A percentile compares a stretch with the other conserved stretches of the same genome.
phyloP scores from a whole-genome alignment of 2,888 invertebrate genomes.

The Cabera pusaria region DNA sequence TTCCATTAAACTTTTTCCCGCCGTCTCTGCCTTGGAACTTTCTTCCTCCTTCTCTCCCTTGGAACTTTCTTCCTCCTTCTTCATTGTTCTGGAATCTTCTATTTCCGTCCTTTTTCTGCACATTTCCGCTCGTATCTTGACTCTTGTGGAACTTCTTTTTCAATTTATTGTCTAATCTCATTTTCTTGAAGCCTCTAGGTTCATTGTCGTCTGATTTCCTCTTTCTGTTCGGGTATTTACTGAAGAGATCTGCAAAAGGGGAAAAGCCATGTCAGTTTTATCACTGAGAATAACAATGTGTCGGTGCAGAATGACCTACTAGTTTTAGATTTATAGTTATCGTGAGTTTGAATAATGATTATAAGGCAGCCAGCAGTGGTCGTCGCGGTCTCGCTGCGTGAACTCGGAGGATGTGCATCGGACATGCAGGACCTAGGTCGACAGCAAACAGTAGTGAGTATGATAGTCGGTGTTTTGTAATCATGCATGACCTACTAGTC shows the following conservation, averaged over 20 bases:
- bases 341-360: too few species aligned
- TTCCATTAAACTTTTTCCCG: conserved; percentile 37
- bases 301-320: too few species aligned
- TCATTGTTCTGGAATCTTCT: conserved; percentile 22
- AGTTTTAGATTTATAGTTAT: too few species aligned
- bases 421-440: too few species aligned
- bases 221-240: conserved; percentile 55
- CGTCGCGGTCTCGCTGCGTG: too few species aligned
- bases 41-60: conserved; percentile 34
- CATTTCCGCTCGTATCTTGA: conserved; percentile 35
- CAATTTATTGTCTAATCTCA: conserved; percentile 68
- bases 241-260: conserved; percentile 69
- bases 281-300: too few species aligned
- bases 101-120: conserved; percentile 12
- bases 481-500: too few species aligned
- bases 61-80: conserved; percentile 26
- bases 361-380: too few species aligned
- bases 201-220: conserved; percentile 60
- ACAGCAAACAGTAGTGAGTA: too few species aligned
- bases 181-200: conserved; percentile 70
- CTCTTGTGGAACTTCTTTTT: conserved; percentile 64
- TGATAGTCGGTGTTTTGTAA: too few species aligned
- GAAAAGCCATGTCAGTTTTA: too few species aligned
- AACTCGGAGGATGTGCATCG: too few species aligned
- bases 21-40: conserved; percentile 42